Evolutionary conservation across 2,113 vertebrate species (phyloP).

Genomic region (Anguilla japonica): DNA sequence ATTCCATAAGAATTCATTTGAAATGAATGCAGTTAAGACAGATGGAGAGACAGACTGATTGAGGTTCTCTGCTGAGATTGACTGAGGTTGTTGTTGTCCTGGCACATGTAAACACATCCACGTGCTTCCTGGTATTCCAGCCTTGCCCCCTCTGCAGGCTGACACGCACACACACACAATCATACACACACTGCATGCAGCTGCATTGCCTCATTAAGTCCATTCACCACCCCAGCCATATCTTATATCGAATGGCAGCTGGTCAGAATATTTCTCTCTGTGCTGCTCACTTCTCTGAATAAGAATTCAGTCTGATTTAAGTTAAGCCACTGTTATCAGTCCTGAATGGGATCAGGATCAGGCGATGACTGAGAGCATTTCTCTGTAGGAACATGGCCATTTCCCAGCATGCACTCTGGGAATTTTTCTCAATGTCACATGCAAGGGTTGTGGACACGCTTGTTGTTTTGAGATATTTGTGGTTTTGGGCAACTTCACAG

Average conservation of each 20-base stretch:
- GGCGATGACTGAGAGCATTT: background rate
- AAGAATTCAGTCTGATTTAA: background rate
- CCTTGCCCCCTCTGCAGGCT: background rate
- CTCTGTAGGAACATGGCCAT: background rate
- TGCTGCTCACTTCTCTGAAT: background rate
- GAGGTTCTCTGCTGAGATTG: conserved; percentile 15
- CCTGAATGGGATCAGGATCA: background rate
- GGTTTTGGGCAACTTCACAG: conserved; percentile 29
- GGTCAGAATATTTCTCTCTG: conserved; percentile 19
- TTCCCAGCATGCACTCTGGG: background rate
- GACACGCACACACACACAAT: background rate
- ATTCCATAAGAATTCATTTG: no score
- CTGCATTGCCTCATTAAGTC: background rate
- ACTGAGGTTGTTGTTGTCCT: conserved; percentile 20
- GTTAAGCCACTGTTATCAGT: background rate
- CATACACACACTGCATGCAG: background rate
- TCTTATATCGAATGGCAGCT: background rate
- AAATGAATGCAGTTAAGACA: no score
- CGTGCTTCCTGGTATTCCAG: conserved; percentile 33
- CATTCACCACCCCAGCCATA: background rate
- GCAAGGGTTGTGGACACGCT: background rate
- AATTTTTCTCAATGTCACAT: conserved; percentile 10
- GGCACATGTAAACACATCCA: conserved; percentile 38
- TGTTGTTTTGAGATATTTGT: conserved; percentile 25
- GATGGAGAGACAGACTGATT: background rate